Evolutionary conservation across 2,888 invertebrate genomes (phyloP).

Genomic region (Frankliniella fusca): DNA sequence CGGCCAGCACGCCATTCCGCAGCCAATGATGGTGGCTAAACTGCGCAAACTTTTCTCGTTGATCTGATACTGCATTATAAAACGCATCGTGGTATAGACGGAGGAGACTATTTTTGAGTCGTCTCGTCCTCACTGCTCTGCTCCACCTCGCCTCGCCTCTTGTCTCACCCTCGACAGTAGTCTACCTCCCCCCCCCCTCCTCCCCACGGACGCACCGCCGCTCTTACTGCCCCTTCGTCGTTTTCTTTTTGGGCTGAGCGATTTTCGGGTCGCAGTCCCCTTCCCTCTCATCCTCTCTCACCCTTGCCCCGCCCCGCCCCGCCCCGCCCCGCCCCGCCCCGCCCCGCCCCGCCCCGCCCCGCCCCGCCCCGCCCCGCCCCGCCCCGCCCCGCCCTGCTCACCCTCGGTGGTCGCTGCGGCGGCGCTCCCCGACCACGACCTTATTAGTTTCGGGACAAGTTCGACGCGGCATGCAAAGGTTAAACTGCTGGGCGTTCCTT

Average conservation of each 20-base stretch:
- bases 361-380: conserved; percentile 29
- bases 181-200: no score
- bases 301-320: conserved; percentile 34
- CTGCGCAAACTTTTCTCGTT: neutral
- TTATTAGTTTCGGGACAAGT: conserved; percentile 17
- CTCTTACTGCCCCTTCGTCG: no score
- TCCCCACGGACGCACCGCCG: no score
- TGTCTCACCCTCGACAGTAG: no score
- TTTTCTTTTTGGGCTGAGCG: neutral
- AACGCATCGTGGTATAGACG: neutral
- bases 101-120: neutral
- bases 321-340: conserved; percentile 29
- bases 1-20: neutral
- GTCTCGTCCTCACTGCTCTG: no score
- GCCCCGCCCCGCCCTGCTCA: conserved; percentile 24
- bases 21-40: neutral
- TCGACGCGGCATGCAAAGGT: conserved; percentile 4
- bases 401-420: neutral
- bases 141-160: no score
- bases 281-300: conserved; percentile 27
- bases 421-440: neutral
- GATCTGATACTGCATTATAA: conserved; percentile 20
- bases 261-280: conserved; percentile 30
- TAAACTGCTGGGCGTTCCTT: neutral
- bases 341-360: conserved; percentile 28